A percentile compares a stretch with the other conserved stretches of the same genome.
phyloP scores from a whole-genome alignment of 1,140 invertebrate species.

The Luehdorfia chinensis region DNA sequence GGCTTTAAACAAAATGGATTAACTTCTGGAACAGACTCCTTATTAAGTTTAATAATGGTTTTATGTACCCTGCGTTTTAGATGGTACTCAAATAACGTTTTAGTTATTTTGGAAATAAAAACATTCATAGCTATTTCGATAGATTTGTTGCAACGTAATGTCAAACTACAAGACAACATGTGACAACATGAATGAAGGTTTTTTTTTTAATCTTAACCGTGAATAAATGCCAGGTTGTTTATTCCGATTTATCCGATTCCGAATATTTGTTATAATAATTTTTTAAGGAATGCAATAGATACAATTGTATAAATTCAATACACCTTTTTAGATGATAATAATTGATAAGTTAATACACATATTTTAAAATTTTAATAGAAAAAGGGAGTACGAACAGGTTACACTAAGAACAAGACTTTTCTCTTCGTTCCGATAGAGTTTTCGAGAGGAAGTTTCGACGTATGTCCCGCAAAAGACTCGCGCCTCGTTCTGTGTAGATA shows the following conservation, averaged over 20 bases:
- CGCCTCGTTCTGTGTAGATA: constrained; percentile 24
- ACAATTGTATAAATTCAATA: too few relatives aligned
- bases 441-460: constrained; percentile 60
- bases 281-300: too few relatives aligned
- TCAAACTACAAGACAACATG: too few relatives aligned
- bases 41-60: not conserved
- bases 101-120: constrained; percentile 1
- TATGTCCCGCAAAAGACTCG: constrained; percentile 48
- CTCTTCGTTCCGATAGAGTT: constrained; percentile 60
- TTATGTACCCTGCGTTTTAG: not conserved
- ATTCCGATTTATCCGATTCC: too few relatives aligned
- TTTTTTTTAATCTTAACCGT: too few relatives aligned
- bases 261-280: too few relatives aligned
- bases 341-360: too few relatives aligned
- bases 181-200: too few relatives aligned
- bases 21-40: not conserved
- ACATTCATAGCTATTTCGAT: constrained; percentile 9
- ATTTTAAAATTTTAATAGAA: constrained; percentile 8
- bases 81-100: not conserved
- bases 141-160: too few relatives aligned
- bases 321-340: too few relatives aligned
- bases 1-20: constrained; percentile 51
- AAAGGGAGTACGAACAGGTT: constrained; percentile 32
- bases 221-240: too few relatives aligned
- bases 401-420: constrained; percentile 54